Base-by-base conservation (phyloP, 2,888 invertebrate species). In the Plebejus melissa region DNA sequence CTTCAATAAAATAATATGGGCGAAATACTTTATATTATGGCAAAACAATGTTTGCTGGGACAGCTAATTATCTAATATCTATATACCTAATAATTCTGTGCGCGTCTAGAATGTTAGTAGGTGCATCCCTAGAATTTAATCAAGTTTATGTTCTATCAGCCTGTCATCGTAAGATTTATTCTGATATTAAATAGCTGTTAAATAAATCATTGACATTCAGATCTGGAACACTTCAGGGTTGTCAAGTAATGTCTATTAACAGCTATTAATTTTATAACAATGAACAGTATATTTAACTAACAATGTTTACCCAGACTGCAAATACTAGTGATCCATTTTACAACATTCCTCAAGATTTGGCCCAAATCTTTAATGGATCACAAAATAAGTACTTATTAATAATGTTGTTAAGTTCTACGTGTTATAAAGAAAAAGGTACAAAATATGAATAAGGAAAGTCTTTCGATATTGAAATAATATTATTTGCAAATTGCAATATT, bases 271-370 rank as follows among this genome's bases (percentile, higher is more conserved):
- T 60, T 60, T 60, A 60, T 60, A 60, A 60, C 58, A 65, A 65
- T 65, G 4, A 65, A 36, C 36, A 32, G 32, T 22, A 32, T 65
- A 65, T 65, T 65, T 13, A 71, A 72, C 32, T 72, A 50, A 54
- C 22, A 50, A 32, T 54, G 72, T 72, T 72, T 72, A 50, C 36
- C 11, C 72, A 72, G 54, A 72, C 72, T 22, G 13, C 72, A 72
- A 72, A 72, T 54, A 72, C 1, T 72, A 13, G 72, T 54, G 72
- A 32, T 32, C 50, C 28, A 54, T 72, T 65, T 65, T 65, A 32
- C 32, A 32, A 36, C 32, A 32, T 65, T 32, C 65, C 13, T 65
- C 65, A 13, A 32, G 28, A 13, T 32, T 65, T 65, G 50, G 50
- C 50, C 50, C 11, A 57, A 57, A 57, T 57, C 57, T 57, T 57